These are phyloP conservation scores for Lasioglossum figueresi DNA, from an alignment of 2,888 invertebrate species.

Conservation along the genomic window DNA sequence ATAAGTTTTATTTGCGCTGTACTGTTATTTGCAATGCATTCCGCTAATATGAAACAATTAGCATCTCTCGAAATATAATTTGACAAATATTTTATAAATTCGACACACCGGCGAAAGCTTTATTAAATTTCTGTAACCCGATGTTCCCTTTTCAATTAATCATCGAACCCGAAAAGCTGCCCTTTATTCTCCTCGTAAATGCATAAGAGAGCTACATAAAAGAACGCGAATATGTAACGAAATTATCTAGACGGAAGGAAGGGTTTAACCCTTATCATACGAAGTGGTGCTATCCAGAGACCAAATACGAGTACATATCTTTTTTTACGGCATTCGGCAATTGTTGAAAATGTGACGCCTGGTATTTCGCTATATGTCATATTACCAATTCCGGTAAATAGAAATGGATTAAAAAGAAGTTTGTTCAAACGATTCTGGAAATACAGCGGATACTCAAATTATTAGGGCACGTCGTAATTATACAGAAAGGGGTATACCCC, in stretches of 20 bases:
- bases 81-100: neutral
- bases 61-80: neutral
- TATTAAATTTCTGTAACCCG: neutral
- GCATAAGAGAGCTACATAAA: neutral
- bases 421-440: too few species aligned
- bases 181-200: neutral
- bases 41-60: neutral
- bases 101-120: neutral
- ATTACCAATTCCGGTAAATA: neutral
- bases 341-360: neutral
- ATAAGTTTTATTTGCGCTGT: neutral
- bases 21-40: neutral
- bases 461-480: too few species aligned
- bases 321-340: neutral
- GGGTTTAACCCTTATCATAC: neutral
- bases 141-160: neutral
- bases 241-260: neutral
- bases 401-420: neutral
- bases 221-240: neutral
- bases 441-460: too few species aligned
- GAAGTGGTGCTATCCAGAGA: neutral
- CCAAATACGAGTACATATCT: neutral
- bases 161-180: neutral
- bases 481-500: too few species aligned
- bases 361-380: neutral